Evolutionary conservation across 2,888 invertebrate species (phyloP).

Genomic region (Oligia strigilis): DNA sequence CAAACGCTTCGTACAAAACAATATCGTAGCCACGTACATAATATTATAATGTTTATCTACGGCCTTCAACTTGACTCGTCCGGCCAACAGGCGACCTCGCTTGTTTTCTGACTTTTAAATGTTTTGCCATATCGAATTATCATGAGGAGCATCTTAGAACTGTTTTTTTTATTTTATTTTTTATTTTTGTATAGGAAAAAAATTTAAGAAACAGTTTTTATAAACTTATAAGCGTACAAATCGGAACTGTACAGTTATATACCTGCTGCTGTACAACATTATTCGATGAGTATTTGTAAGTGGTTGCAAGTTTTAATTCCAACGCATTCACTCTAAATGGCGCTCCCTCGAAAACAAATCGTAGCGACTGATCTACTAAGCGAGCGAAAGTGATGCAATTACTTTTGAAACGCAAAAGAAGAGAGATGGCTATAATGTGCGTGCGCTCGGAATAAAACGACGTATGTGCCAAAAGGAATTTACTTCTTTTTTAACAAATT

Average conservation of each 20-base stretch:
- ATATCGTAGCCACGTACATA: slow-evolving; percentile 42
- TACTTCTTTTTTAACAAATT: no score
- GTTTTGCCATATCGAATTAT: slow-evolving; percentile 55
- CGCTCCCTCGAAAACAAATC: no score
- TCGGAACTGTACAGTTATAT: not conserved
- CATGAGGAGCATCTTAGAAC: slow-evolving; percentile 32
- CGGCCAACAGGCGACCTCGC: slow-evolving; percentile 64
- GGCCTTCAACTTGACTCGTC: slow-evolving; percentile 74
- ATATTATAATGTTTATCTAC: slow-evolving; percentile 47
- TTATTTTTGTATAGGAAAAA: not conserved
- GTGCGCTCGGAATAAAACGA: no score
- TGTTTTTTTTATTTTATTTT: slow-evolving; percentile 10
- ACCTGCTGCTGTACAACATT: not conserved
- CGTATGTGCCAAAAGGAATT: no score
- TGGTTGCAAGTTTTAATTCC: not conserved
- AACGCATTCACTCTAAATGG: not conserved
- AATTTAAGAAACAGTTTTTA: not conserved
- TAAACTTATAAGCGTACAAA: not conserved
- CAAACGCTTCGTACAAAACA: slow-evolving; percentile 39
- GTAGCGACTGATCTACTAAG: no score
- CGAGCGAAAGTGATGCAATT: no score
- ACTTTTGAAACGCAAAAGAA: no score
- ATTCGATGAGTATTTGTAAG: not conserved
- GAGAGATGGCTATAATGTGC: no score
- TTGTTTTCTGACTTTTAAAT: slow-evolving; percentile 62